phyloP scores from a whole-genome alignment of 2,797 vertebrate genomes.

The Molossus alvarezi region DNA sequence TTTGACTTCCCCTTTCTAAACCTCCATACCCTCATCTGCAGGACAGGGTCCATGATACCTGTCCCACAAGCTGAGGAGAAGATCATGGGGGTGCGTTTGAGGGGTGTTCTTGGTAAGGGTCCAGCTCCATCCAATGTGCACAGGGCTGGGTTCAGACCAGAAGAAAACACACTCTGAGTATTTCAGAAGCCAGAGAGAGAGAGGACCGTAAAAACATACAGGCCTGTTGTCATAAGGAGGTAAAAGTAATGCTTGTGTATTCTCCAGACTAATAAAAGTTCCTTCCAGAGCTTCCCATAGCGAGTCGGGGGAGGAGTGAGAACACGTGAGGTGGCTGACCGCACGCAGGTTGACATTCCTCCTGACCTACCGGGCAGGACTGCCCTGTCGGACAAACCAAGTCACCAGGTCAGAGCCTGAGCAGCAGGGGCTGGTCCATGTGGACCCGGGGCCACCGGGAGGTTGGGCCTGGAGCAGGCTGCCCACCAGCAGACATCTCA shows the following conservation, averaged over 20 bases:
- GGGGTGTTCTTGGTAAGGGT: not conserved
- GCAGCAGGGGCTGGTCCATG: accelerated
- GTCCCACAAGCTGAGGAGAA: not conserved
- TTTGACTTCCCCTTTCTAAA: conserved; percentile 22
- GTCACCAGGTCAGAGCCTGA: not conserved
- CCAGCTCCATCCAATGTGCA: too few relatives aligned
- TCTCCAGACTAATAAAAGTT: conserved; percentile 46
- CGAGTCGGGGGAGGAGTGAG: not conserved
- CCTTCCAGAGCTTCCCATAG: conserved; percentile 20
- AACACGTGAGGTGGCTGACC: not conserved
- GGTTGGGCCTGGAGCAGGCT: not conserved
- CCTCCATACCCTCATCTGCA: not conserved
- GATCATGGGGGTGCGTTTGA: accelerated
- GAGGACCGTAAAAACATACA: not conserved
- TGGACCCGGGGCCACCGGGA: not conserved
- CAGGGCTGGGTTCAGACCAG: not conserved
- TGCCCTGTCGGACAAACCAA: not conserved
- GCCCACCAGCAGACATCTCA: too few relatives aligned
- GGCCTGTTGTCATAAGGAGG: not conserved
- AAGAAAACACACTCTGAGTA: not conserved
- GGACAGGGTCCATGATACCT: not conserved
- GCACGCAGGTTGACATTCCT: not conserved
- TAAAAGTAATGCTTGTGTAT: not conserved
- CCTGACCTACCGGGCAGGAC: not conserved
- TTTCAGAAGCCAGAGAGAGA: conserved; percentile 7